These are phyloP conservation scores for Temnothorax nylanderi DNA, from an alignment of 1,140 invertebrate species.

Conservation along the genomic window DNA sequence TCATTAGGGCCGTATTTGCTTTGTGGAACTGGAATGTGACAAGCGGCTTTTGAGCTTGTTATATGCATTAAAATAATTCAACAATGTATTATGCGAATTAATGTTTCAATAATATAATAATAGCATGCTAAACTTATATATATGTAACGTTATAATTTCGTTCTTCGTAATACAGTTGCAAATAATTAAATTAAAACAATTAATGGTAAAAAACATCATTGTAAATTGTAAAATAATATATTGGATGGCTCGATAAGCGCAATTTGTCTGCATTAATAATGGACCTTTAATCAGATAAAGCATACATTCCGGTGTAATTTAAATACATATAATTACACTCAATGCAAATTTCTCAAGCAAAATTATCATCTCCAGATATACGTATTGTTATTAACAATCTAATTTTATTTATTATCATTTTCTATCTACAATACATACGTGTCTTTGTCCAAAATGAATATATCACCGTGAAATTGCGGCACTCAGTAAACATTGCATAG, in stretches of 20 bases:
- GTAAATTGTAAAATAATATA: constrained; percentile 11
- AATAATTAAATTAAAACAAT: constrained; percentile 36
- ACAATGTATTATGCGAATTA: constrained; percentile 33
- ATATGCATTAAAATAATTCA: constrained; percentile 46
- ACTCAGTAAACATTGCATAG: neutral
- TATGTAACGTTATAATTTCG: constrained; percentile 13
- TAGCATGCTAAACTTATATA: neutral
- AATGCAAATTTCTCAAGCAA: neutral
- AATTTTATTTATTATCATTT: constrained; percentile 10
- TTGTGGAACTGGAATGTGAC: constrained; percentile 39
- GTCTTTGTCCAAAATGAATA: neutral
- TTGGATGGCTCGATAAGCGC: neutral
- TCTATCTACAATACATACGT: neutral
- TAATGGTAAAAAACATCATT: neutral
- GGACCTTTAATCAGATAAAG: constrained; percentile 1
- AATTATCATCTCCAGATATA: neutral
- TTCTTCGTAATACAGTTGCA: neutral
- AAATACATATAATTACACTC: neutral
- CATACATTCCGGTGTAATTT: neutral
- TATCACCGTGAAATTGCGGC: neutral
- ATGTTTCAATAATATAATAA: constrained; percentile 42
- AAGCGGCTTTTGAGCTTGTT: constrained; percentile 49
- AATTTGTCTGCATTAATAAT: neutral
- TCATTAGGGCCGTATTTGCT: constrained; percentile 38
- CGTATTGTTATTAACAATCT: neutral